Evolutionary conservation across 2,113 vertebrate genomes (phyloP), one percentile per base, ranked within the genome.

Genomic region (Myiozetetes cayanensis): DNA sequence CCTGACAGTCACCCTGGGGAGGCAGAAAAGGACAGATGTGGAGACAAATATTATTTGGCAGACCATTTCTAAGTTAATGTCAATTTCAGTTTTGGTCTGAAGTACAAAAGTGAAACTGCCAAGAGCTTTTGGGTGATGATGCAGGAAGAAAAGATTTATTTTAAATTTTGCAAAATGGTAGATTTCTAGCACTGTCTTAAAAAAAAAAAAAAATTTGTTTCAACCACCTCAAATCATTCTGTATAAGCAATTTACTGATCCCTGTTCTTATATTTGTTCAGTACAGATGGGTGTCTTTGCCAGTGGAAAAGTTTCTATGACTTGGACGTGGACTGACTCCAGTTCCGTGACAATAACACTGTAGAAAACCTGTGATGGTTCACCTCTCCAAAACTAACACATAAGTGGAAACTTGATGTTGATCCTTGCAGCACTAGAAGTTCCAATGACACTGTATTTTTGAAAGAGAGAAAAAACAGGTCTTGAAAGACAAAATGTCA

Each of bases 81-180:
- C 55, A 93, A 35, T 90, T 90, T 92, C 59, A 74, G 7, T 71
- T 93, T 92, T 89, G 85, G 79, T 49, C 33, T 81, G 50, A 77
- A 35, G 9, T 71, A 22, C 6, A 10, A 85, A 92, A 56, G 3
- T 67, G 44, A 74, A 96, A 85, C 14, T 89, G 52, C 30, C 85
- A 87, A 78, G 39, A 77, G 10, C 33, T 74, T 84, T 58, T 19
- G 24, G 19, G 22, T 39, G 33, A 83, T 66, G 39, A 47, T 4
- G 27, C 7, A 41, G 8, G 7, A 93, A 59, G 16, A 70, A 75
- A 94, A 72, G 2, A 33, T 10, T 73, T 44, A 31, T 61, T 85
- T 56, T 50, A 80, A 8, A 44, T 74, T 89, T 77, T 67, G 22
- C 4, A n/a, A 78, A 95, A 75, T 1, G 1, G 18, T 71, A 24